Evolutionary conservation across 2,797 vertebrate genomes (phyloP), one percentile per base, ranked within the genome.

Genomic region (Chelmon rostratus): DNA sequence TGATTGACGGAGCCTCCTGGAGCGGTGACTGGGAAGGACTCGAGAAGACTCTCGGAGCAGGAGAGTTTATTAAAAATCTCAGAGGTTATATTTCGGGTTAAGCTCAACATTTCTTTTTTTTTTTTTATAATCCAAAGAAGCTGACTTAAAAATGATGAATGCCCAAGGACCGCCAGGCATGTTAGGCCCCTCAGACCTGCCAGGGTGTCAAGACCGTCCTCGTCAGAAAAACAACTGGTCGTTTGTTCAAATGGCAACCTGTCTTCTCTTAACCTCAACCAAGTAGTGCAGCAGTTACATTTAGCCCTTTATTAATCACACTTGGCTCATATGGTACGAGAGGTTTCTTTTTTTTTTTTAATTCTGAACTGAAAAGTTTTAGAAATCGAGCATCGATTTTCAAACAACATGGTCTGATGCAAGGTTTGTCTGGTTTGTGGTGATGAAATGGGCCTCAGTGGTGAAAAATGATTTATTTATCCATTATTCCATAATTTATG

Each of bases 1-100:
- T 85, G 87, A 91, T 76, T 75, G 88, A 91, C 68, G 3, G 76
- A 78, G 73, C 35, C 77, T 82, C 84, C 77, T 46, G 69, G 62
- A 78, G 84, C 61, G 44, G n/a, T 21, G 70, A 76, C 77, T 53
- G 71, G 53, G 73, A 83, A 52, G 65, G 61, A 80, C 76, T 78
- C 42, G 53, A 53, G 68, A 79, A 77, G 59, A 71, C 72, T 63
- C 35, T 40, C 42, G 15, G 76, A 68, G 79, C 38, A 21, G 76
- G 76, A 72, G 75, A 65, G 59, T 73, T 72, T 68, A 84, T 84
- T 76, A 68, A 69, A 73, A 52, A 61, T 56, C 62, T 62, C 47
- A 50, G 31, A 81, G 72, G 78, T 40, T 63, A 47, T 47, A 50
- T 47, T 52, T 59, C 49, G 66, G 19, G 50, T 54, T 44, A 23